phyloP scores from a whole-genome alignment of 2,113 vertebrate genomes.

The Eurypyga helias region DNA sequence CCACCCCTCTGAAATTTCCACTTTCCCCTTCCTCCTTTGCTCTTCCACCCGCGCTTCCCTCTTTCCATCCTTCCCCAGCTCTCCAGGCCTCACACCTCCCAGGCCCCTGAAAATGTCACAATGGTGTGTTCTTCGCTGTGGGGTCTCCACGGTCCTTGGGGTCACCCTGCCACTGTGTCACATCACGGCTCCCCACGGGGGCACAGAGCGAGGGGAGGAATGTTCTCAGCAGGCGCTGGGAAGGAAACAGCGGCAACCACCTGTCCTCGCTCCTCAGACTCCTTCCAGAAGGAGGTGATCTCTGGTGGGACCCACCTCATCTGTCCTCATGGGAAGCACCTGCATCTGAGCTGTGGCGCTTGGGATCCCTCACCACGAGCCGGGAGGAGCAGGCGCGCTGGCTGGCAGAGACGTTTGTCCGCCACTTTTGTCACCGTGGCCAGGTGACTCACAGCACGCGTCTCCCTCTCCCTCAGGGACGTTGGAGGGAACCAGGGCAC shows the following conservation, averaged over 20 bases:
- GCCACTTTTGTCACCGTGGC: rapidly evolving
- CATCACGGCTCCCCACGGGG: not conserved
- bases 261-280: not conserved
- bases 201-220: rapidly evolving
- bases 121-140: rapidly evolving
- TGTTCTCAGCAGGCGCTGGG: not conserved
- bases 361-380: not conserved
- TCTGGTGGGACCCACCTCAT: not conserved
- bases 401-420: too few relatives aligned
- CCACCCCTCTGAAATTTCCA: not conserved
- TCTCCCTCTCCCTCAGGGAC: not conserved
- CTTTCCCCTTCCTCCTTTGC: not conserved
- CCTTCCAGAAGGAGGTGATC: not conserved
- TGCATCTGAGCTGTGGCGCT: rapidly evolving
- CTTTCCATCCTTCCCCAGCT: not conserved
- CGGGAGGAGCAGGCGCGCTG: not conserved
- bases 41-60: not conserved
- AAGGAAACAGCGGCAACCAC: not conserved
- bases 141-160: too few relatives aligned
- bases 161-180: not conserved
- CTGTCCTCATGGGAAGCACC: not conserved
- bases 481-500: not conserved
- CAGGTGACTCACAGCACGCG: not conserved
- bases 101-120: rapidly evolving
- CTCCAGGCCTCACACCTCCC: not conserved